phyloP scores from a whole-genome alignment of 2,888 invertebrate genomes.

The Hyposoter didymator region DNA sequence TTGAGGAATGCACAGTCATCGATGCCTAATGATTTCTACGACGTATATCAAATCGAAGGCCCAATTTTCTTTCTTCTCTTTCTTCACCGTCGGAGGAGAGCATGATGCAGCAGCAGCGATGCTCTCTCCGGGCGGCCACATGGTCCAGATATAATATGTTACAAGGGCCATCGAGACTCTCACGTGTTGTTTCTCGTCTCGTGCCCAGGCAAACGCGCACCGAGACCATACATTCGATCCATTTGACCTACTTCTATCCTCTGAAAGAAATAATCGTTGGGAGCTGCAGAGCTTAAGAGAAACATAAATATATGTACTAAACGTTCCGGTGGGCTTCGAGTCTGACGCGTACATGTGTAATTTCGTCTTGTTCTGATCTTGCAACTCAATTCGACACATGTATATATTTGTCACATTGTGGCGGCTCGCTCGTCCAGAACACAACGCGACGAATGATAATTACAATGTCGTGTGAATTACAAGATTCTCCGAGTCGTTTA shows the following conservation, averaged over 20 bases:
- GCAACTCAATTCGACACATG: slow-evolving; percentile 32
- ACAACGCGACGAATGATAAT: neutral
- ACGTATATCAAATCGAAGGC: slow-evolving; percentile 51
- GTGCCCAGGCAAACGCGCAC: neutral
- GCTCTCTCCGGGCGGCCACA: slow-evolving; percentile 27
- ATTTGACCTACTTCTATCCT: slow-evolving; percentile 50
- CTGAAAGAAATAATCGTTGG: slow-evolving; percentile 44
- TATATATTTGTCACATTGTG: slow-evolving; percentile 33
- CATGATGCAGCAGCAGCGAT: slow-evolving; percentile 49
- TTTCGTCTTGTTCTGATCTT: slow-evolving; percentile 33
- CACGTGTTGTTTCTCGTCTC: slow-evolving; percentile 11
- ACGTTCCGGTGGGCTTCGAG: neutral
- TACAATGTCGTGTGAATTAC: neutral
- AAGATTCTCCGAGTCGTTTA: no score
- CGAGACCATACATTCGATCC: slow-evolving; percentile 38
- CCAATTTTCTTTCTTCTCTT: slow-evolving; percentile 51
- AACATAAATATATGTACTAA: neutral
- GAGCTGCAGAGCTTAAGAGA: neutral
- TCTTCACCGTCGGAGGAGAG: slow-evolving; percentile 33
- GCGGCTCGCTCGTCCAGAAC: neutral
- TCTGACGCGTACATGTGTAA: slow-evolving; percentile 27
- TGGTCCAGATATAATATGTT: slow-evolving; percentile 44
- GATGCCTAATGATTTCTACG: slow-evolving; percentile 63
- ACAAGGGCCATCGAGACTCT: slow-evolving; percentile 35
- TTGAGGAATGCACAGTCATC: slow-evolving; percentile 60